A percentile compares a stretch with the other conserved stretches of the same genome.
Conservation (phyloP, 2,888 invertebrate genomes). For the Anoncus sp. region DNA sequence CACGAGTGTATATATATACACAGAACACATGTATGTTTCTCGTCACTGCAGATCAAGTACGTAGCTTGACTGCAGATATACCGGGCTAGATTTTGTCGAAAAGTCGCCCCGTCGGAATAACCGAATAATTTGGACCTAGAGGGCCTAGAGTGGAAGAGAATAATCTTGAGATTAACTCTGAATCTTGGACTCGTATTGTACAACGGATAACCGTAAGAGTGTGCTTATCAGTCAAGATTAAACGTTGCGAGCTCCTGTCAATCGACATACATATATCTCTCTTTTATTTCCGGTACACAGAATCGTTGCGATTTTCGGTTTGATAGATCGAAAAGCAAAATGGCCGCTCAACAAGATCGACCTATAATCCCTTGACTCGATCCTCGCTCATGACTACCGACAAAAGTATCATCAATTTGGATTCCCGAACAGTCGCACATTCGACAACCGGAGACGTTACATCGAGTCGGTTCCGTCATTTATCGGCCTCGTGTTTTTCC, state of each 20-base stretch:
- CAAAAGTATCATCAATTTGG: constrained; percentile 23
- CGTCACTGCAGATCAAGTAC: constrained; percentile 26
- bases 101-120: constrained; percentile 9
- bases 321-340: constrained; percentile 10
- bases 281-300: constrained; percentile 43
- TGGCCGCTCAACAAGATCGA: not conserved
- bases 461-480: constrained; percentile 14
- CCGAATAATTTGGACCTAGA: too few species aligned
- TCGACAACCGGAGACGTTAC: too few species aligned
- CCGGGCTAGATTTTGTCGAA: constrained; percentile 24
- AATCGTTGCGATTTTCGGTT: constrained; percentile 16
- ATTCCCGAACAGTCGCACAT: constrained; percentile 13
- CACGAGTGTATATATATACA: not conserved
- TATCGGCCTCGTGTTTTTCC: not conserved
- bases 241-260: constrained; percentile 6
- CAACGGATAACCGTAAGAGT: constrained; percentile 21
- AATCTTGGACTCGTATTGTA: constrained; percentile 14
- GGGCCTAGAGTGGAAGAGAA: too few species aligned
- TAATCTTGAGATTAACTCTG: constrained; percentile 47
- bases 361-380: constrained; percentile 13
- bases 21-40: not conserved
- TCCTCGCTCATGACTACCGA: not conserved
- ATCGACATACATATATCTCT: constrained; percentile 38
- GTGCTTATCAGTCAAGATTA: constrained; percentile 30
- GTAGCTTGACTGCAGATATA: constrained; percentile 28